Evolutionary conservation across 1,140 invertebrate genomes (phyloP).

Genomic region (Adelges cooleyi): DNA sequence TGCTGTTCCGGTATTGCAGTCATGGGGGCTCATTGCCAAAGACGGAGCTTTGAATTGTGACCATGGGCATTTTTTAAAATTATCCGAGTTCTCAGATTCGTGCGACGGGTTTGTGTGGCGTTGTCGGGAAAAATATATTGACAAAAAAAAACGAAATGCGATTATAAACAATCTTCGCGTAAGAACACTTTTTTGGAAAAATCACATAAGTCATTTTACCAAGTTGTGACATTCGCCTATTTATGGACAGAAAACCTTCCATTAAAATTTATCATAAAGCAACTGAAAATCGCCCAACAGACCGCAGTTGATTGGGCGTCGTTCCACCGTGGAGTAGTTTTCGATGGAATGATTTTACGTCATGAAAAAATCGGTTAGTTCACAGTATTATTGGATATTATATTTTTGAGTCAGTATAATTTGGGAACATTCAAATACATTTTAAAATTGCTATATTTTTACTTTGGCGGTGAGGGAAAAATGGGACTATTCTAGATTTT

Average conservation of each 20-base stretch:
- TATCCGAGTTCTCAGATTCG: not conserved
- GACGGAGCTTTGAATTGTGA: not conserved
- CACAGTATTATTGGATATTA: too few relatives aligned
- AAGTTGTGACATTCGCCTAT: not conserved
- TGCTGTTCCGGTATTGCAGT: not conserved
- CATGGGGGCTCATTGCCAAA: not conserved
- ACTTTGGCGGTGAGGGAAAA: conserved; percentile 28
- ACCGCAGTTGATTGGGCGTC: conserved; percentile 2
- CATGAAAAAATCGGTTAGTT: not conserved
- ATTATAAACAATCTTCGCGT: not conserved
- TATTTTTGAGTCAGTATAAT: too few relatives aligned
- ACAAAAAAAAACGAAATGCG: not conserved
- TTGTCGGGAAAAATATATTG: not conserved
- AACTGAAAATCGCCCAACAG: conserved; percentile 3
- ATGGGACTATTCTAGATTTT: too few relatives aligned
- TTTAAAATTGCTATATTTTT: too few relatives aligned
- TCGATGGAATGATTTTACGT: not conserved
- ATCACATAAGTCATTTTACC: not conserved
- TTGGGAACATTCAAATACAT: too few relatives aligned
- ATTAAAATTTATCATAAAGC: not conserved
- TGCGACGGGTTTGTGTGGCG: not conserved
- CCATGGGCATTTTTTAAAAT: not conserved
- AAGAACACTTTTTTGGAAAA: not conserved
- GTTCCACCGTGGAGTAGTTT: not conserved
- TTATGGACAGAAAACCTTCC: not conserved